Conservation (phyloP, 2,888 invertebrate species). For the Yponomeuta plumbellus region DNA sequence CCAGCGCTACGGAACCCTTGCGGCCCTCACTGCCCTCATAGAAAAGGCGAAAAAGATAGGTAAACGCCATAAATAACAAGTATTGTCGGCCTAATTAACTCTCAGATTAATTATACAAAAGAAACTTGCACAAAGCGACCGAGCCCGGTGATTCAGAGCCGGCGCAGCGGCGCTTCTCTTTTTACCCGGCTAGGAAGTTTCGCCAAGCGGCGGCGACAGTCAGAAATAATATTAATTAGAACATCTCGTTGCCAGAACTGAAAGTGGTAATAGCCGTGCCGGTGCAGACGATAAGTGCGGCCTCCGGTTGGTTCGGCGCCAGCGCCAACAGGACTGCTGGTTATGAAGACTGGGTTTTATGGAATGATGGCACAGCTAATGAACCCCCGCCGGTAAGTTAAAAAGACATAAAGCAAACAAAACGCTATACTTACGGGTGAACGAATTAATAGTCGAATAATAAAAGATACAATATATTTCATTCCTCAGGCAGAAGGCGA, state of each 20-base stretch:
- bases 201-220: conserved; percentile 30
- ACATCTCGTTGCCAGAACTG: conserved; percentile 52
- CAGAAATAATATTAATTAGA: conserved; percentile 4
- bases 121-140: conserved; percentile 1
- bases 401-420: neutral
- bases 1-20: conserved; percentile 80
- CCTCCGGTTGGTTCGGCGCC: conserved; percentile 85
- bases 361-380: conserved; percentile 74
- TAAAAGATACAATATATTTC: neutral
- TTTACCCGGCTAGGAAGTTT: conserved; percentile 38
- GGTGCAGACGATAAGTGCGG: conserved; percentile 76
- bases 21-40: conserved; percentile 76
- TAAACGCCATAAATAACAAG: neutral
- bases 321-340: conserved; percentile 76
- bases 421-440: neutral
- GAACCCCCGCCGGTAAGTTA: conserved; percentile 28
- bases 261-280: conserved; percentile 56
- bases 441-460: neutral
- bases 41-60: conserved; percentile 66
- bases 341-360: conserved; percentile 84
- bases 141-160: neutral
- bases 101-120: neutral
- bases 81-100: neutral
- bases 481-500: conserved; percentile 31
- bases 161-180: neutral